A percentile compares a stretch with the other conserved stretches of the same genome.
Conservation (phyloP, 64 coral and sea anemone species). For the Cladopsammia gracilis region DNA sequence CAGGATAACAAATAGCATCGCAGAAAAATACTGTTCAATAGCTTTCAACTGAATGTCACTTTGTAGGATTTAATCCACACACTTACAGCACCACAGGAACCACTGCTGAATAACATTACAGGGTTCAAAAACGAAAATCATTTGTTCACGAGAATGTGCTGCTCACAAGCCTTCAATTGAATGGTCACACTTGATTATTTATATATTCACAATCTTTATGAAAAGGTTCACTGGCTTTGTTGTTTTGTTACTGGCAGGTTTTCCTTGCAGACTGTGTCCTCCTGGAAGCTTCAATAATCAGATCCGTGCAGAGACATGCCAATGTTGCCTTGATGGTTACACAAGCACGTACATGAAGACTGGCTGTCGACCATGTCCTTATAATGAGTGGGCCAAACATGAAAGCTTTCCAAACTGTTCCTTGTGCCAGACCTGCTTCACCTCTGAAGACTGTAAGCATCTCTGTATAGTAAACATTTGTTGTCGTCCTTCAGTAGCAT, state of each 20-base stretch:
- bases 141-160: too few species aligned
- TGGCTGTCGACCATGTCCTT: conserved; percentile 66
- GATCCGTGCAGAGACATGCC: conserved; percentile 79
- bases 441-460: conserved; percentile 77
- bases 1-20: too few species aligned
- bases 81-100: too few species aligned
- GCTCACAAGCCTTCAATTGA: too few species aligned
- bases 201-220: background rate
- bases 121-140: too few species aligned
- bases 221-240: too few species aligned
- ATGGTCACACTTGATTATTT: background rate
- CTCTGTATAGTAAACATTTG: background rate
- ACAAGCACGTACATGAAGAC: conserved; percentile 93
- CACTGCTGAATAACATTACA: too few species aligned
- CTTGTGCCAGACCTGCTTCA: conserved; percentile 80
- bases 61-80: too few species aligned
- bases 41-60: too few species aligned
- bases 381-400: conserved; percentile 73
- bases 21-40: too few species aligned
- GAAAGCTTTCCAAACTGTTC: conserved; percentile 84
- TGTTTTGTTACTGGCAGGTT: conserved; percentile 29
- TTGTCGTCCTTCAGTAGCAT: too few species aligned
- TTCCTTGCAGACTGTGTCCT: conserved; percentile 79
- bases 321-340: conserved; percentile 87
- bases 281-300: conserved; percentile 92